Percentiles rank a stretch among this genome's conserved stretches.
phyloP scores from a whole-genome alignment of 2,888 invertebrate species.

The Thecocarcelia acutangulata region DNA sequence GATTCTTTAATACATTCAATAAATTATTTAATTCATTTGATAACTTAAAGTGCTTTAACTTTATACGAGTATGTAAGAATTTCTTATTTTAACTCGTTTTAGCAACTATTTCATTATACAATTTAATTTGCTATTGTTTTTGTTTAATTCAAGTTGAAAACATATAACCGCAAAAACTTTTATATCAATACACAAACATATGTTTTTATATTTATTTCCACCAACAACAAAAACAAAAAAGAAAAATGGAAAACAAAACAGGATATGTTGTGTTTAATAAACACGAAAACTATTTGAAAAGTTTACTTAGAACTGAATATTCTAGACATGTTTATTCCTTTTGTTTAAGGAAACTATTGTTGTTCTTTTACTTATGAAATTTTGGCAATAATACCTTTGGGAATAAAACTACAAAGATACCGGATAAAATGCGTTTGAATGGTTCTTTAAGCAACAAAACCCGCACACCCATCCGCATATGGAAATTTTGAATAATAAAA shows the following conservation, averaged over 20 bases:
- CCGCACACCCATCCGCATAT: too few species aligned
- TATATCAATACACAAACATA: constrained; percentile 4
- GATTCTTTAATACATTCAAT: too few species aligned
- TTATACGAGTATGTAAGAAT: too few species aligned
- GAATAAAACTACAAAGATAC: constrained; percentile 41
- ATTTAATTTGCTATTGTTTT: neutral
- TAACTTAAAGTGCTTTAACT: too few species aligned
- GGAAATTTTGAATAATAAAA: too few species aligned
- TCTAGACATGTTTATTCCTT: constrained; percentile 49
- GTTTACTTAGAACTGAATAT: constrained; percentile 48
- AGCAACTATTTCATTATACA: too few species aligned
- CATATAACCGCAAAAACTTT: constrained; percentile 46
- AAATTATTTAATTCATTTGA: too few species aligned
- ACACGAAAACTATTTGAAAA: constrained; percentile 54
- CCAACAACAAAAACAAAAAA: neutral
- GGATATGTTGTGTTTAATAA: constrained; percentile 46
- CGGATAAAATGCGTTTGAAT: constrained; percentile 18
- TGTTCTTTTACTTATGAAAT: constrained; percentile 16
- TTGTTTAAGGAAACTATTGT: constrained; percentile 37
- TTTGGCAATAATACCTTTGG: constrained; percentile 46
- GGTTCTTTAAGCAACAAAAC: constrained; percentile 14
- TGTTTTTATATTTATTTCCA: neutral
- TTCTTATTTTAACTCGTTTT: too few species aligned
- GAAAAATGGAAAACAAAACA: constrained; percentile 1
- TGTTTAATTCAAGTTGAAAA: constrained; percentile 39